Conservation (phyloP, 2,113 vertebrate genomes). For the Chrysemys picta region DNA sequence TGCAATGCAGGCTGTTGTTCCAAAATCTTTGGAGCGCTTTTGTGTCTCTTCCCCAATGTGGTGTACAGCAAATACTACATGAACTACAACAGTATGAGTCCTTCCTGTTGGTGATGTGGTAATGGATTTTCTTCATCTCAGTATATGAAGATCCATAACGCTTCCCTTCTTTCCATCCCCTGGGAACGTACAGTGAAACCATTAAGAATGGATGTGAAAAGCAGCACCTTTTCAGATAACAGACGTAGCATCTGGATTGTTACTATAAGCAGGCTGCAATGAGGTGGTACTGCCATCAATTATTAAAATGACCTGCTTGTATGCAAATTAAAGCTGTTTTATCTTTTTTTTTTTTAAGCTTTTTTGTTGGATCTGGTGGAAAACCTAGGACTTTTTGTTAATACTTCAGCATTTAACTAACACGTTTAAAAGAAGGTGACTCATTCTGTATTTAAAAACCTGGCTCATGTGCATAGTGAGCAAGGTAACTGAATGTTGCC, state of each 20-base stretch:
- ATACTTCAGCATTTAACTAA: neutral
- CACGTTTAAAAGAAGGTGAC: neutral
- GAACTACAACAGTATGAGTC: constrained; percentile 29
- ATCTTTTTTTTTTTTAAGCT: no score
- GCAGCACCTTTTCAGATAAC: constrained; percentile 18
- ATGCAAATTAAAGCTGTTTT: neutral
- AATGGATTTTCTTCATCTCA: constrained; percentile 1
- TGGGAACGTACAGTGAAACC: constrained; percentile 39
- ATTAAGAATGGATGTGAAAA: constrained; percentile 44
- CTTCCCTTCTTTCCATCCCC: neutral
- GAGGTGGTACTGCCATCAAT: neutral
- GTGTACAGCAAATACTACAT: neutral
- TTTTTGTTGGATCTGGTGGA: neutral
- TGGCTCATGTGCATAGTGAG: neutral
- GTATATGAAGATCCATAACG: neutral
- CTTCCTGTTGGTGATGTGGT: neutral
- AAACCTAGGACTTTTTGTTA: neutral
- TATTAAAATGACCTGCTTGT: constrained; percentile 7
- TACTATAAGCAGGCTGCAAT: constrained; percentile 28
- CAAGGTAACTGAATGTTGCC: neutral
- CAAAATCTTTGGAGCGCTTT: constrained; percentile 20
- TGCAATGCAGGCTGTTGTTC: constrained; percentile 4
- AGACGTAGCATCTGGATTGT: constrained; percentile 39
- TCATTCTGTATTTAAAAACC: constrained; percentile 20
- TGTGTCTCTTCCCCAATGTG: neutral